Conservation (phyloP, 2,113 vertebrate genomes). For the Cochlearius cochlearius region DNA sequence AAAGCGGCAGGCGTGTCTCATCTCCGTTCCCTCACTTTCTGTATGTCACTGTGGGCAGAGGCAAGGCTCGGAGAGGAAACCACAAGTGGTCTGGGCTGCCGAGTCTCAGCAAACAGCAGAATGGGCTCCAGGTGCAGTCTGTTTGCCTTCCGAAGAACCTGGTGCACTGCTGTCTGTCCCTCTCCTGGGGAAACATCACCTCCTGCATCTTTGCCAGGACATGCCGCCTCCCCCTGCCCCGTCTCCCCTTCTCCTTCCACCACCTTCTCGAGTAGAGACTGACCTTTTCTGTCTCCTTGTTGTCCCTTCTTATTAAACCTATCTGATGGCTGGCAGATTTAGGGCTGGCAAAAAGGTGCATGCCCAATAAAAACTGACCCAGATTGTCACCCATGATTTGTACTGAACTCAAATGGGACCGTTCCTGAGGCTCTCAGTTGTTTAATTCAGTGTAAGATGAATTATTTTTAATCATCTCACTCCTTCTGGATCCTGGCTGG, state of each 20-base stretch:
- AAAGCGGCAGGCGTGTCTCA: neutral
- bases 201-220: neutral
- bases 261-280: neutral
- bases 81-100: neutral
- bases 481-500: slow-evolving; percentile 41
- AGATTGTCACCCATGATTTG: slow-evolving; percentile 62
- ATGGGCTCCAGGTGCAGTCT: slow-evolving; percentile 28
- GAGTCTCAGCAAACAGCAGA: slow-evolving; percentile 18
- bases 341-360: slow-evolving; percentile 36
- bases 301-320: slow-evolving; percentile 39
- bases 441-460: slow-evolving; percentile 59
- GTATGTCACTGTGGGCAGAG: slow-evolving; percentile 41
- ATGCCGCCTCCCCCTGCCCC: neutral
- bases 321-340: slow-evolving; percentile 24
- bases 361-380: slow-evolving; percentile 57
- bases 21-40: slow-evolving; percentile 11
- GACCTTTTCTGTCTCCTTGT: slow-evolving; percentile 15
- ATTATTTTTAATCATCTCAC: slow-evolving; percentile 64
- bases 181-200: neutral
- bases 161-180: neutral
- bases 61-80: slow-evolving; percentile 55
- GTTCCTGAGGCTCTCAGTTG: neutral
- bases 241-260: neutral
- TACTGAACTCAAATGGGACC: slow-evolving; percentile 30
- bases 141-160: neutral